A percentile compares a stretch with the other conserved stretches of the same genome.
These are phyloP conservation scores for Ferrisia virgata DNA, from an alignment of 2,888 invertebrate genomes.

Conservation along the genomic window DNA sequence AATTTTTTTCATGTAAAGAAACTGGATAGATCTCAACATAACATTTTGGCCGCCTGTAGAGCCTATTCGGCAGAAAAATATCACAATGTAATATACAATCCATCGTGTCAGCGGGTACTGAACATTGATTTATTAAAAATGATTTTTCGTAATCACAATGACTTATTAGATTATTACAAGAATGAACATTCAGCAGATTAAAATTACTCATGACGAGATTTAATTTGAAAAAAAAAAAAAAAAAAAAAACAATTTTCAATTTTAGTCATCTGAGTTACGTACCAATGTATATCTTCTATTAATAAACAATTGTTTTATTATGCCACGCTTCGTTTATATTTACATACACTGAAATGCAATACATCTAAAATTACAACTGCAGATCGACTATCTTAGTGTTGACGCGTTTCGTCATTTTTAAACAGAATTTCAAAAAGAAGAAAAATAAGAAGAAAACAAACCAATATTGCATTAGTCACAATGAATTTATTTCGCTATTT, in stretches of 20 bases:
- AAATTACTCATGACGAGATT: background rate
- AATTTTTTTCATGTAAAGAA: no score
- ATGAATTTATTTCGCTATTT: background rate
- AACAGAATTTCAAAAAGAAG: background rate
- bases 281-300: background rate
- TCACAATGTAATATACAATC: no score
- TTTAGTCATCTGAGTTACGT: background rate
- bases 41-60: no score
- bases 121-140: no score
- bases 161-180: background rate
- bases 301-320: conserved; percentile 16
- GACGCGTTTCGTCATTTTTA: background rate
- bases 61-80: no score
- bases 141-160: no score
- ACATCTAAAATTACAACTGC: background rate
- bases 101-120: no score
- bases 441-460: background rate
- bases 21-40: no score
- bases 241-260: background rate
- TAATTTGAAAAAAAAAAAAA: background rate
- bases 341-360: background rate
- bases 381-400: background rate
- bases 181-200: background rate
- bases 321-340: background rate
- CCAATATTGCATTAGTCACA: conserved; percentile 13